These are phyloP conservation scores for Folsomia manolachei DNA, from an alignment of 2,888 invertebrate species.

Conservation along the genomic window DNA sequence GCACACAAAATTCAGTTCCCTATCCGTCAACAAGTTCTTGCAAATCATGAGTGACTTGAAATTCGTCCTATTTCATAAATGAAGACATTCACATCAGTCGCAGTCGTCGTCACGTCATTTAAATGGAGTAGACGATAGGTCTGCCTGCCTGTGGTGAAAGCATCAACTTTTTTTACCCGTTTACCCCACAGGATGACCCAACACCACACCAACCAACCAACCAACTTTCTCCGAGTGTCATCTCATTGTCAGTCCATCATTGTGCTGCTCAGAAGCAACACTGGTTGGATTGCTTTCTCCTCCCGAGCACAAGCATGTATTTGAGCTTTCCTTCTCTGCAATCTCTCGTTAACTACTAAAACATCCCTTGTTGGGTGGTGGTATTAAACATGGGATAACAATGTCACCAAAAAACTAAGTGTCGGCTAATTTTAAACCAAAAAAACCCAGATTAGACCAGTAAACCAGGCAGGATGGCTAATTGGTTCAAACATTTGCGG, in stretches of 20 bases:
- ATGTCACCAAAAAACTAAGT: not conserved
- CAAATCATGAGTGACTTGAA: too few relatives aligned
- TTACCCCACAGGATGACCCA: not conserved
- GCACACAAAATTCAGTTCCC: too few relatives aligned
- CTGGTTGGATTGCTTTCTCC: not conserved
- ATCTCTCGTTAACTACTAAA: not conserved
- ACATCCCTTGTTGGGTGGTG: not conserved
- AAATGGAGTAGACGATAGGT: too few relatives aligned
- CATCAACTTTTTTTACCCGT: too few relatives aligned
- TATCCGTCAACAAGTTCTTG: too few relatives aligned
- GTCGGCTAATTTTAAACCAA: not conserved
- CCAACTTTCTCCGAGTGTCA: not conserved
- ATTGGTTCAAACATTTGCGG: not conserved
- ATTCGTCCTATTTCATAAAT: too few relatives aligned
- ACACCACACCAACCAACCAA: not conserved
- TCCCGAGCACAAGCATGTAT: not conserved
- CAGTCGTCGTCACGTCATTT: too few relatives aligned
- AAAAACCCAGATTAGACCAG: not conserved
- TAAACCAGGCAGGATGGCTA: not conserved
- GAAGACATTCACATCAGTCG: too few relatives aligned
- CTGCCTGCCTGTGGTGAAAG: too few relatives aligned
- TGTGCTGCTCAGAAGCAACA: slow-evolving; percentile 1
- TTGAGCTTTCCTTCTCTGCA: not conserved
- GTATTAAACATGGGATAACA: not conserved
- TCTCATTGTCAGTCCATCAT: not conserved